Percentiles rank a stretch among this genome's conserved stretches.
Evolutionary conservation across 2,113 vertebrate genomes (phyloP).

Genomic region (Kryptolebias marmoratus): DNA sequence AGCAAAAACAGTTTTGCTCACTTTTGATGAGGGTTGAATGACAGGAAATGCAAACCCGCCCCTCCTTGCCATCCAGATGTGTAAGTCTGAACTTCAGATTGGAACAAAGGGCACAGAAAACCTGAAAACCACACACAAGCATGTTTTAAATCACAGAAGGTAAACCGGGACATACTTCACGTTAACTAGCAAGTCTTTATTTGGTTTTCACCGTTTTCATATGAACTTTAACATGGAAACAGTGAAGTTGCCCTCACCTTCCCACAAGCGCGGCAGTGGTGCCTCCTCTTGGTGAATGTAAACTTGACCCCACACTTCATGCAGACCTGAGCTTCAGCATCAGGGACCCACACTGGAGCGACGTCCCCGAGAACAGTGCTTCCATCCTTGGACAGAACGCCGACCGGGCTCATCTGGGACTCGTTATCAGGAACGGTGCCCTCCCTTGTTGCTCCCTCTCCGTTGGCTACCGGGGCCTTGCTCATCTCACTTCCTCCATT

Average conservation of each 20-base stretch:
- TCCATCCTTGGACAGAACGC: constrained; percentile 86
- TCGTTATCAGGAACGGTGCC: constrained; percentile 87
- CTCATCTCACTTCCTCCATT: constrained; percentile 27
- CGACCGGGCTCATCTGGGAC: constrained; percentile 82
- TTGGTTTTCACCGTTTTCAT: too few species aligned
- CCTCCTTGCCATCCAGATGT: constrained; percentile 96
- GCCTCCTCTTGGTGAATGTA: constrained; percentile 96
- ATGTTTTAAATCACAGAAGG: constrained; percentile 2
- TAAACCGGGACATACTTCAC: too few species aligned
- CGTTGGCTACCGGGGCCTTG: constrained; percentile 66
- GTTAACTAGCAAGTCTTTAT: too few species aligned
- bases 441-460: constrained; percentile 62
- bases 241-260: constrained; percentile 82
- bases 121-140: constrained; percentile 72
- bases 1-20: constrained; percentile 69
- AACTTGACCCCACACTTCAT: constrained; percentile 98
- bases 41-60: constrained; percentile 94
- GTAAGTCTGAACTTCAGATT: constrained; percentile 92
- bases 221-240: too few species aligned
- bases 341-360: constrained; percentile 95
- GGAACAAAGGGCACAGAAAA: constrained; percentile 95
- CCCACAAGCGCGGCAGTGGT: constrained; percentile 97
- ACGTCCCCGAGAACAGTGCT: constrained; percentile 89
- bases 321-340: constrained; percentile 95
- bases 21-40: constrained; percentile 92